Evolutionary conservation across 2,113 vertebrate genomes (phyloP).

Genomic region (Percopsis transmontana): DNA sequence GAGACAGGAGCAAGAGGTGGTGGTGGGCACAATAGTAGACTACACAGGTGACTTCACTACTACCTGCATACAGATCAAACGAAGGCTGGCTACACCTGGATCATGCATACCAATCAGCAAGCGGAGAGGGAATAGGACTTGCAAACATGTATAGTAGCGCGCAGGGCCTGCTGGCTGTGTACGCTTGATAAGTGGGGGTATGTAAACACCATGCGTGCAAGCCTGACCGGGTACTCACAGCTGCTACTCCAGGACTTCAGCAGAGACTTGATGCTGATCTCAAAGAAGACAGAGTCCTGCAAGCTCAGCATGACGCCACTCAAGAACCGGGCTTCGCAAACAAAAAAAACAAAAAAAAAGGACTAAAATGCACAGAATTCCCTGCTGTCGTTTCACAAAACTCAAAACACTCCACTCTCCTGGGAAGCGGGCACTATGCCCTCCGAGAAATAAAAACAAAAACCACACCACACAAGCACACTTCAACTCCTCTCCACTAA

Average conservation of each 20-base stretch:
- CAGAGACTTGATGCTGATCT: conserved; percentile 98
- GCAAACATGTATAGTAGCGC: conserved; percentile 13
- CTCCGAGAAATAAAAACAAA: conserved; percentile 11
- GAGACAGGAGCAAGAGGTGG: conserved; percentile 26
- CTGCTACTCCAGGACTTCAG: conserved; percentile 95
- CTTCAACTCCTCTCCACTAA: conserved; percentile 28
- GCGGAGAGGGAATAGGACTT: conserved; percentile 21
- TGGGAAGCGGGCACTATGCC: conserved; percentile 5
- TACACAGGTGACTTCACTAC: conserved; percentile 8
- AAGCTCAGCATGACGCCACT: conserved; percentile 89
- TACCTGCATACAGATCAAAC: conserved; percentile 54
- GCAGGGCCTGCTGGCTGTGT: conserved; percentile 32
- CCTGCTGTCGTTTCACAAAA: conserved; percentile 35
- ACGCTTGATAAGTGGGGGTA: conserved; percentile 52
- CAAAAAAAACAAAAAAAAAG: conserved; percentile 35
- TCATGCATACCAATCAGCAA: conserved; percentile 59
- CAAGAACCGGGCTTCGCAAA: conserved; percentile 47
- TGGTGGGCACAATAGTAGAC: conserved; percentile 1
- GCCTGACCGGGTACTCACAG: conserved; percentile 83
- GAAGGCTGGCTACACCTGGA: conserved; percentile 32
- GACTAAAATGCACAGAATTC: conserved; percentile 38
- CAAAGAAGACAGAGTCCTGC: conserved; percentile 96
- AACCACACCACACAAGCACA: conserved; percentile 32
- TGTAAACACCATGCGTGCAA: conserved; percentile 56
- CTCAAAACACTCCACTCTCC: conserved; percentile 28